These are phyloP conservation scores for Lepidocolaptes lacrymiger DNA, from an alignment of 2,797 vertebrate genomes.

Conservation along the genomic window DNA sequence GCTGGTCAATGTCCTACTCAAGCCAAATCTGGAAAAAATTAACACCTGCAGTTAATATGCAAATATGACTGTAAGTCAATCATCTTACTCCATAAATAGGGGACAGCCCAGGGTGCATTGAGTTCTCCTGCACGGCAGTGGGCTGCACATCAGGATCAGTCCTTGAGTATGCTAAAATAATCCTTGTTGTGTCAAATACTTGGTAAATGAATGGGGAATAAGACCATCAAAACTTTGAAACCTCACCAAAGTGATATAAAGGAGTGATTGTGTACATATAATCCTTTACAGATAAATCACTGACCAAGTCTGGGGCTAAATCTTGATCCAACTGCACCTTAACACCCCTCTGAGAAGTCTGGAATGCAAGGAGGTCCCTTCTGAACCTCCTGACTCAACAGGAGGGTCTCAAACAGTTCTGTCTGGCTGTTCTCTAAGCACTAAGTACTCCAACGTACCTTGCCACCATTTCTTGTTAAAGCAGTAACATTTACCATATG, in stretches of 20 bases:
- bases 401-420: not conserved
- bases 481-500: not conserved
- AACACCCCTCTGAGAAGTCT: not conserved
- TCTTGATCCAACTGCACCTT: not conserved
- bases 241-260: not conserved
- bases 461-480: not conserved
- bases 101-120: not conserved
- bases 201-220: not conserved
- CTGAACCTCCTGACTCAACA: not conserved
- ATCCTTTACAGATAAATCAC: not conserved
- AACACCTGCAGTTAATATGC: not conserved
- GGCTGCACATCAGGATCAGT: not conserved
- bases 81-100: not conserved
- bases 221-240: not conserved
- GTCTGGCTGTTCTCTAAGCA: not conserved
- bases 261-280: not conserved
- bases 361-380: not conserved
- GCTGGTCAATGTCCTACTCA: not conserved
- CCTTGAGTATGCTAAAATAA: not conserved
- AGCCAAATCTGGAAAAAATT: not conserved
- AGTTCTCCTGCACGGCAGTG: not conserved
- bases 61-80: not conserved
- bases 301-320: not conserved
- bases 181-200: not conserved
- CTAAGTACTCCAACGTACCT: not conserved